Base-by-base conservation (phyloP, 2,113 vertebrate genomes). In the Pluvialis apricaria region DNA sequence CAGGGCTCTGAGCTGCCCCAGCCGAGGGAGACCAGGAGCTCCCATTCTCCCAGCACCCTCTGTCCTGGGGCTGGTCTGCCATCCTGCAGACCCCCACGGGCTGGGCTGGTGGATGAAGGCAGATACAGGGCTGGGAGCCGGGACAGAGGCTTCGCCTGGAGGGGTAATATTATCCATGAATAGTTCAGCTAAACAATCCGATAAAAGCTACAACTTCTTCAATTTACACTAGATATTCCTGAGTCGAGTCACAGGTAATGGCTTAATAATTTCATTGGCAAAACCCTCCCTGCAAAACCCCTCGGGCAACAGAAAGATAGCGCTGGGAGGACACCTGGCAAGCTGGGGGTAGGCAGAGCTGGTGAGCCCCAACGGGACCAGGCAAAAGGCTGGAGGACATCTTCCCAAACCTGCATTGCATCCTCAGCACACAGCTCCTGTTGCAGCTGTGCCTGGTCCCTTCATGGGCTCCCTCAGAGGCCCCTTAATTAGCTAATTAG, bases 311-410 rank as follows among this genome's bases (percentile, higher is more conserved):
- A 52, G 49, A n/a, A 69, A 3, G n/a, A 4, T 5, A 54, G 15
- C 0, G 15, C 64, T 36, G 57, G 31, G 42, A 69, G 47, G 36
- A 42, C 42, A 65, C 32, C 26, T 1, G 2, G 57, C 64, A 36
- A 49, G 42, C 24, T 29, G 22, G 2, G 22, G 22, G 18, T 16
- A 32, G 18, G 44, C 40, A 49, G 54, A 79, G 29, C 3, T 25
- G 5, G 0, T n/a, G 22, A 34, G 22, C n/a, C 32, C 49, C 28
- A 9, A 8, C 0, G 5, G 36, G 29, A 82, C 26, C 10, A 52
- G 24, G 44, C 0, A 0, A 36, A 57, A 47, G 9, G 22, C n/a
- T 20, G 71, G 36, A 62, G 52, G 71, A 12, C 25, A 0, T 69
- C 79, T 51, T 64, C 79, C 44, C 62, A 80, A 65, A 76, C 40